Base-by-base conservation (phyloP, 2,113 vertebrate species). In the Pseudolaguvia tuberculata region DNA sequence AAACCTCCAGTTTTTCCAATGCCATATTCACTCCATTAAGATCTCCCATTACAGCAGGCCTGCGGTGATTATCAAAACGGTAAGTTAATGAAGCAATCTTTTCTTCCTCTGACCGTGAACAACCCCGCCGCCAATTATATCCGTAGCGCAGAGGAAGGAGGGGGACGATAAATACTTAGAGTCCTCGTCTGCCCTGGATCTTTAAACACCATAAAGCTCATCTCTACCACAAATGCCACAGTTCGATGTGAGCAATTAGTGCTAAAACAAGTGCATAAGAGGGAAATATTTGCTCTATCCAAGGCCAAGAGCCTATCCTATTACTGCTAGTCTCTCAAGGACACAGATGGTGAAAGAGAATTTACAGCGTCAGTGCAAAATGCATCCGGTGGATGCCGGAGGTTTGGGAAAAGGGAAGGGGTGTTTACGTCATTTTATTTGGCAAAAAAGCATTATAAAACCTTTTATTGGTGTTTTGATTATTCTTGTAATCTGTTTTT, bases 61-160 rank as follows among this genome's bases (percentile, higher is more conserved):
- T 73, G 80, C 73, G 56, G 81, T 84, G 63, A 83, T 83, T 83
- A 88, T 88, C 85, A 83, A 81, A 86, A 79, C 83, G 86, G 85
- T 83, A 87, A 88, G 84, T 85, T 89, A 90, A 91, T 90, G 90
- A 89, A 88, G 86, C 88, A 90, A 90, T 91, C 87, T 86, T 78
- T 80, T 72, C 77, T 73, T 80, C 67, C 79, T 57, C 85, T 81
- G 76, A 86, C 87, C 84, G 81, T 86, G 87, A 88, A 88, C 87
- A 79, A 85, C 84, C 80, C 83, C 59, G 78, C 58, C 84, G 85
- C 85, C 88, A 89, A 91, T 90, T 89, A 89, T 85, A 69, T 85
- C 85, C 80, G 74, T 57, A 47, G 75, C 68, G 81, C 83, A 47
- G 75, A 82, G 79, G 56, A 81, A 70, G 85, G 70, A 9, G 13